Evolutionary conservation across 2,113 vertebrate genomes (phyloP).

Genomic region (Myotis lucifugus): DNA sequence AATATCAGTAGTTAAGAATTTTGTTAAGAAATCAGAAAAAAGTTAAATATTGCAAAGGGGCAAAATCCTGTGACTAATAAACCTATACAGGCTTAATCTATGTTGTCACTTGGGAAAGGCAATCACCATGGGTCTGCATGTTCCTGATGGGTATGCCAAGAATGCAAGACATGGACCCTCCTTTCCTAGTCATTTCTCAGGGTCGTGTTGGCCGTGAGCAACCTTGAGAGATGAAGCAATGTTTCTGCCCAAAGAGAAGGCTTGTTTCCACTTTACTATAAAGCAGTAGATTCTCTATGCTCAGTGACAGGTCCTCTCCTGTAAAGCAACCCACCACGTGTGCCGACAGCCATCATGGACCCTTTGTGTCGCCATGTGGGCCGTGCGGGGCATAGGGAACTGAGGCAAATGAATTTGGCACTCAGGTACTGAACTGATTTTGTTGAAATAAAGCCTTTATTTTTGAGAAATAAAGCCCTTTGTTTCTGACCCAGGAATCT

Average conservation of each 20-base stretch:
- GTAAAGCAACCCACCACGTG: accelerated
- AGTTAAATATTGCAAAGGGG: not conserved
- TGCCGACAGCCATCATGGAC: not conserved
- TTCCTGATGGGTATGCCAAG: not conserved
- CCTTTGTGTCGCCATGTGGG: accelerated
- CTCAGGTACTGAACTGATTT: not conserved
- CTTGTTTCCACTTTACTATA: not conserved
- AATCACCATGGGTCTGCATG: accelerated
- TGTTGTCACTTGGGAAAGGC: not conserved
- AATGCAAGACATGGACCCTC: not conserved
- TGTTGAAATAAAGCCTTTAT: not conserved
- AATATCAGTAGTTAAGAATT: not conserved
- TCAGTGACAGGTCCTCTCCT: not conserved
- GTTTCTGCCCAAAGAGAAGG: not conserved
- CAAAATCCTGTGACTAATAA: not conserved
- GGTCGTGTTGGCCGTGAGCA: not conserved
- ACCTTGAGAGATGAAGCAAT: not conserved
- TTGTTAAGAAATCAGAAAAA: not conserved
- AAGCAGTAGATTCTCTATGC: not conserved
- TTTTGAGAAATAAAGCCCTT: not conserved
- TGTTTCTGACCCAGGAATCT: not conserved
- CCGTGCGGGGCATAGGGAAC: not conserved
- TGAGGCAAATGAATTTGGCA: not conserved
- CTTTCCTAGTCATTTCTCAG: not conserved
- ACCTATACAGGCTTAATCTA: not conserved